These are phyloP conservation scores for Pseudorhiza aurosa DNA, from an alignment of 30 jellyfish, hydroid and myxozoan genomes.

Conservation along the genomic window DNA sequence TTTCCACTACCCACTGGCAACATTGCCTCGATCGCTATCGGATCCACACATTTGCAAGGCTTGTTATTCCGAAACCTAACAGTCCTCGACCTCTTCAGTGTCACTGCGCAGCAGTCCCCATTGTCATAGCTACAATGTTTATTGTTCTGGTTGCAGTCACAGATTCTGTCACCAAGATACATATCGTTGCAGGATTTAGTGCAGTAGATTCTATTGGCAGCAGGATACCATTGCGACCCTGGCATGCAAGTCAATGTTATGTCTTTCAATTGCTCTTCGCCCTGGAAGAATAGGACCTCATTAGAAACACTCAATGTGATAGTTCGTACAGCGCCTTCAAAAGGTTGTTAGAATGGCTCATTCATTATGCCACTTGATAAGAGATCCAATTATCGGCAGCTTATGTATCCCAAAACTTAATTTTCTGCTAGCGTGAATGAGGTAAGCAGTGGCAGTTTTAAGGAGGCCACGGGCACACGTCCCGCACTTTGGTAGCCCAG, in stretches of 20 bases:
- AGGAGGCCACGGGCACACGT: too few species aligned
- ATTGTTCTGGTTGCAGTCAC: constrained; percentile 88
- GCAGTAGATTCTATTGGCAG: constrained; percentile 34
- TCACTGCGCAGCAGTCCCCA: constrained; percentile 85
- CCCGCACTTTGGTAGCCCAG: too few species aligned
- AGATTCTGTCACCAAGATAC: constrained; percentile 54
- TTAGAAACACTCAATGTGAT: neutral
- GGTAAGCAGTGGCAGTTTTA: too few species aligned
- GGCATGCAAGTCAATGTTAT: constrained; percentile 66
- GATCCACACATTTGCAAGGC: constrained; percentile 28
- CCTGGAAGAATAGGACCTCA: neutral
- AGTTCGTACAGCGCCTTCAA: neutral
- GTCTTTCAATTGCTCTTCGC: constrained; percentile 5
- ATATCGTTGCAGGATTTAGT: constrained; percentile 40
- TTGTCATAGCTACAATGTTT: constrained; percentile 82
- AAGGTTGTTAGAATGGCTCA: neutral
- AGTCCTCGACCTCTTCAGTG: neutral
- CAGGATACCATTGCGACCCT: constrained; percentile 68
- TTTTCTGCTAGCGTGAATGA: too few species aligned
- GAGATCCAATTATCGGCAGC: too few species aligned
- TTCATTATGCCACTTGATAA: too few species aligned
- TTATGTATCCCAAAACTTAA: too few species aligned
- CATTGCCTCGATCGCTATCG: neutral
- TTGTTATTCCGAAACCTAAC: neutral
- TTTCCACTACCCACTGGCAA: constrained; percentile 40